phyloP scores from a whole-genome alignment of 2,797 vertebrate species.

The Enteromius fasciolatus region DNA sequence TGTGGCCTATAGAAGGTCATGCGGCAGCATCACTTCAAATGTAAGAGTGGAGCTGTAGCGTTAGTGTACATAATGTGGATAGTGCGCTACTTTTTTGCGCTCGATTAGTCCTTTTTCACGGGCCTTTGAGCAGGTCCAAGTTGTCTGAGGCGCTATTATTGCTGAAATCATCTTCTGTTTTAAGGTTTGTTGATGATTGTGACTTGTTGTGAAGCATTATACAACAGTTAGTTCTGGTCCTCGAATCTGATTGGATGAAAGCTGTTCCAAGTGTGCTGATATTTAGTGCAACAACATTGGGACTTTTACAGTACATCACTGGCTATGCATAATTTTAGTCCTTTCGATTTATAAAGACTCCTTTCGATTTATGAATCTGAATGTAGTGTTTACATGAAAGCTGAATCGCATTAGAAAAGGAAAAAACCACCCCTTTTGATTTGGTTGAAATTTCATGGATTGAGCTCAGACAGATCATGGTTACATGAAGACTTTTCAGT shows the following conservation, averaged over 20 bases:
- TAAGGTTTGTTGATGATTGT: background rate
- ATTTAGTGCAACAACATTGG: background rate
- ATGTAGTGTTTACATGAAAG: background rate
- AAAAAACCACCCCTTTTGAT: background rate
- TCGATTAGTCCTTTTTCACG: background rate
- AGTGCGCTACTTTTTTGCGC: constrained; percentile 28
- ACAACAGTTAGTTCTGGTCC: background rate
- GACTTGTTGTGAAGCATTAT: background rate
- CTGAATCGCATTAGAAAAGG: background rate
- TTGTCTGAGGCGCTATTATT: constrained; percentile 7
- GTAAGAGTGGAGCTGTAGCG: background rate
- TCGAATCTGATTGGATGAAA: background rate
- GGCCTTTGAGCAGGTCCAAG: background rate
- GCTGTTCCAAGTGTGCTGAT: background rate
- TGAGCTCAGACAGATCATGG: background rate
- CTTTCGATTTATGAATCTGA: background rate
- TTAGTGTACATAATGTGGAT: constrained; percentile 21
- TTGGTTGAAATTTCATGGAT: background rate
- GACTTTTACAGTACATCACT: background rate
- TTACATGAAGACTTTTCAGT: no score
- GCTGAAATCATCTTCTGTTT: constrained; percentile 1
- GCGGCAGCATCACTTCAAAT: constrained; percentile 29
- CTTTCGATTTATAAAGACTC: background rate
- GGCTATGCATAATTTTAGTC: background rate
- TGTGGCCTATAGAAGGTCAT: constrained; percentile 59